phyloP scores from a whole-genome alignment of 1,140 invertebrate genomes.

The Acyrthosiphon pisum region DNA sequence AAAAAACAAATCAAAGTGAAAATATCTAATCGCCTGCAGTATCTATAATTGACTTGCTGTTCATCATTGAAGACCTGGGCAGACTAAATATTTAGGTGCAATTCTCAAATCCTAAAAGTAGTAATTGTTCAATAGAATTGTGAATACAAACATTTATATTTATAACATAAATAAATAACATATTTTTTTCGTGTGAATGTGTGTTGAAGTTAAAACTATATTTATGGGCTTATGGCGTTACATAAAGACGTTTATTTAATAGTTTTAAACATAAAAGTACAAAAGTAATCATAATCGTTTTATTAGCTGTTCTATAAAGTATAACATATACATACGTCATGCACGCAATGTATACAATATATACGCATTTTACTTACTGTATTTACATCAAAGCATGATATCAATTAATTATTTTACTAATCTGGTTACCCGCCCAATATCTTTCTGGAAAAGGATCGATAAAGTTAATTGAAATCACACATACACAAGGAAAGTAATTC shows the following conservation, averaged over 20 bases:
- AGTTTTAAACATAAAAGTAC: not conserved
- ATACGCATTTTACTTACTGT: not conserved
- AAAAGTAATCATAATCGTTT: not conserved
- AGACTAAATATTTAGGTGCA: not conserved
- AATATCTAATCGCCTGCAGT: not conserved
- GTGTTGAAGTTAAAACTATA: not conserved
- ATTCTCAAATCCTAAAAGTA: not conserved
- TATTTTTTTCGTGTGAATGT: no score
- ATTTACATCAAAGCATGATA: not conserved
- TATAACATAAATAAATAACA: no score
- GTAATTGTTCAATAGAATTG: not conserved
- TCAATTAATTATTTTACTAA: not conserved
- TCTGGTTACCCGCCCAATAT: not conserved
- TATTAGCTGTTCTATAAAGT: not conserved
- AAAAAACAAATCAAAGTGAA: no score
- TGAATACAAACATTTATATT: not conserved
- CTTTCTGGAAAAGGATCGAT: not conserved
- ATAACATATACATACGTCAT: no score
- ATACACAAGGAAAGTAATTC: not conserved
- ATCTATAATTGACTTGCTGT: no score
- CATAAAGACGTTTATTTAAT: not conserved
- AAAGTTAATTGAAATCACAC: conserved; percentile 1
- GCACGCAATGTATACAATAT: not conserved
- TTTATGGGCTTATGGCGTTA: not conserved
- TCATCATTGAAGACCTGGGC: not conserved